phyloP scores from a whole-genome alignment of 2,113 vertebrate species.

The Ciconia boyciana region DNA sequence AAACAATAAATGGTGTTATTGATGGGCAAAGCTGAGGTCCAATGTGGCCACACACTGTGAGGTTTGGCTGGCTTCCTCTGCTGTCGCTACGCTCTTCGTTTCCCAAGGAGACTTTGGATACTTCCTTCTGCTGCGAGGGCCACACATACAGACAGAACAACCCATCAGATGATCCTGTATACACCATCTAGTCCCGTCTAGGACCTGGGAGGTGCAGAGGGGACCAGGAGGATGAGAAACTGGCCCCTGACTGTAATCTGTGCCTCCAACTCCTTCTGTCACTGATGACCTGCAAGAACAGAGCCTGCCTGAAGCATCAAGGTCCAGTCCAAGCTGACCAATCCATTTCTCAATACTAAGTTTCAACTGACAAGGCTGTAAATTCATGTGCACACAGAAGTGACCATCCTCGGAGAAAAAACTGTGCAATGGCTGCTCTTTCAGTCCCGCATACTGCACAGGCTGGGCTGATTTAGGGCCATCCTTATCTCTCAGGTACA shows the following conservation, averaged over 20 bases:
- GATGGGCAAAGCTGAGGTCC: constrained; percentile 35
- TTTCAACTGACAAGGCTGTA: neutral
- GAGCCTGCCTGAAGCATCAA: neutral
- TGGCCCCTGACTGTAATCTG: neutral
- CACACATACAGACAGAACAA: constrained; percentile 10
- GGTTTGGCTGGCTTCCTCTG: constrained; percentile 42
- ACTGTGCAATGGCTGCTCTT: neutral
- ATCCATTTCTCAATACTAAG: neutral
- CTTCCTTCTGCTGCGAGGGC: neutral
- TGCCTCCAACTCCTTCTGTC: neutral
- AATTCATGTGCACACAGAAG: neutral
- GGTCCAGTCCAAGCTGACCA: neutral
- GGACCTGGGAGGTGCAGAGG: neutral
- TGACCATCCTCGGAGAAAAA: neutral
- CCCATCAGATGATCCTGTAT: neutral
- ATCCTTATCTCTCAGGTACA: neutral
- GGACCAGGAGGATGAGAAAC: neutral
- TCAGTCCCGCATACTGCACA: neutral
- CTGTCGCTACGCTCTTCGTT: neutral
- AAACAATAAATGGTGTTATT: constrained; percentile 60
- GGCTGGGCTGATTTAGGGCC: neutral
- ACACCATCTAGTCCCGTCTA: neutral
- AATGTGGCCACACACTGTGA: constrained; percentile 49
- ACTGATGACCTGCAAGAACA: neutral
- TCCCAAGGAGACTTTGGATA: constrained; percentile 21